Base-by-base conservation (phyloP, 2,888 invertebrate species). In the Agrochola circellaris region DNA sequence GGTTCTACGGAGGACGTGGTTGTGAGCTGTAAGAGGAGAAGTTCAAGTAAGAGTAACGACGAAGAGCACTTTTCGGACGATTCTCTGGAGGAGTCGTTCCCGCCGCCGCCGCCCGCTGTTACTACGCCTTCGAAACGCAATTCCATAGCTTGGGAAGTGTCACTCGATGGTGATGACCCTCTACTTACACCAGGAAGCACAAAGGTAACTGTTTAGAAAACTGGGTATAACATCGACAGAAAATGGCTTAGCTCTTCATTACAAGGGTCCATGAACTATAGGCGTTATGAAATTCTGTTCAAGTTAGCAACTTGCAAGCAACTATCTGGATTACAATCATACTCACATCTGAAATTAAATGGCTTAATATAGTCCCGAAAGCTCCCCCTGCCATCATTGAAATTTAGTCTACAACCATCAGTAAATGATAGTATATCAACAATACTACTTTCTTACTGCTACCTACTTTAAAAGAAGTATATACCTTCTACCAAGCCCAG, bases 141-240 rank as follows among this genome's bases (percentile, higher is more conserved):
- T 92, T 98, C 98, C 92, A 98, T 98, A 88, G 98, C 98, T 83
- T 98, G 98, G 98, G 98, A 98, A 97, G 98, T 98, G 84, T 98
- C 98, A 83, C 97, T 98, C 89, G 98, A 98, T 92, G 98, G 97
- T 92, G 97, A 97, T 91, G 98, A 98, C 92, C 97, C 98, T 77
- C 96, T 98, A 64, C 97, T 98, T 82, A 98, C 98, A 66, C 98
- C 98, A 65, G 98, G 97, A 72, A 97, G 97, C 91, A 98, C 97
- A 83, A 97, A 97, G 95, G 98, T 98, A 92, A 68, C 9, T 71
- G 23, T 56, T 76, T 48, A 56, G 13, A 8, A 13, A 54, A 34
- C 13, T 23, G 11, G n/a, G 6, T 17, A 45, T 23, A 56, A n/a
- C 3, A 34, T 34, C 7, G 9, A 23, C 51, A n/a, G 26, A 30